Percentiles rank a stretch among this genome's conserved stretches.
Conservation (phyloP, 2,888 invertebrate species). For the Ramazzottius varieornatus region DNA sequence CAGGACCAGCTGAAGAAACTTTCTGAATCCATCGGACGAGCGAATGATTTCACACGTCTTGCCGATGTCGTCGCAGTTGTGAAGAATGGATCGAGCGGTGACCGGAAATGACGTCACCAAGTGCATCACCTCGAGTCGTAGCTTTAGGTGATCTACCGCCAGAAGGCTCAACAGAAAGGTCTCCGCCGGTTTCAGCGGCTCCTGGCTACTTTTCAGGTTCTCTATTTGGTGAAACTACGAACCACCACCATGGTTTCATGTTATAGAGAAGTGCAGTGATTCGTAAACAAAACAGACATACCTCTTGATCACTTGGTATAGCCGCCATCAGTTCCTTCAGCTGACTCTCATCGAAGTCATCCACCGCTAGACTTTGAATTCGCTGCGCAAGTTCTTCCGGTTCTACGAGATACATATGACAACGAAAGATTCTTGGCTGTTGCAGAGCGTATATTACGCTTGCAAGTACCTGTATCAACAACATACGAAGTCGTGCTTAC, state of each 20-base stretch:
- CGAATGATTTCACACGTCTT: not conserved
- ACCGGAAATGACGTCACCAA: not conserved
- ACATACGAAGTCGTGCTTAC: not conserved
- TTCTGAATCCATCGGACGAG: not conserved
- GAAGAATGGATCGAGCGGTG: not conserved
- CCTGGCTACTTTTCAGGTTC: not conserved
- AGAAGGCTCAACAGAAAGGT: not conserved
- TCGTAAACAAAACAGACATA: not conserved
- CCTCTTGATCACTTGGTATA: not conserved
- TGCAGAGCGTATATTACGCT: no score
- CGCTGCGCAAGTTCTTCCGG: not conserved
- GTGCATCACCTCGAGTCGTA: not conserved
- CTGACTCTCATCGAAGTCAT: not conserved
- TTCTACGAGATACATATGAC: no score
- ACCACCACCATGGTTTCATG: no score
- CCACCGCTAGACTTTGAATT: not conserved
- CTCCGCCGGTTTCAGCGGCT: not conserved
- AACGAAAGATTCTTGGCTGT: no score
- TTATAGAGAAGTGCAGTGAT: not conserved
- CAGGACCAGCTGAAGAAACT: not conserved
- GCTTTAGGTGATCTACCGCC: not conserved
- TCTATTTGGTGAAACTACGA: not conserved
- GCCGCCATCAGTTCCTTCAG: not conserved
- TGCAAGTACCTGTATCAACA: no score
- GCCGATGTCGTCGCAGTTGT: not conserved